Conservation (phyloP, 2,797 vertebrate species). For the Poeciliopsis presidionis region DNA sequence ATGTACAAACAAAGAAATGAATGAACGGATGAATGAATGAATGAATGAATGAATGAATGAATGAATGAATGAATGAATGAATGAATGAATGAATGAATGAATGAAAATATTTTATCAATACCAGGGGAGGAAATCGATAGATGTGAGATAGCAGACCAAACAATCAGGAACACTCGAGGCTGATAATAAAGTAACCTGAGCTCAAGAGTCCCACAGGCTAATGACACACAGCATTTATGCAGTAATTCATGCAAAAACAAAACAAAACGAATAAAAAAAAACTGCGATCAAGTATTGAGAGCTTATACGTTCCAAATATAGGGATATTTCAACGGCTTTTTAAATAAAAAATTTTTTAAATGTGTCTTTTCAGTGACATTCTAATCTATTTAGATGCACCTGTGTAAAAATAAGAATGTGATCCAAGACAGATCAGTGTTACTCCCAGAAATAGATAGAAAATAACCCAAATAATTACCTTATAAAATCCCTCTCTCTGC, state of each 20-base stretch:
- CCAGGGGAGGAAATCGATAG: too few species aligned
- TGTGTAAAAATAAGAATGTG: background rate
- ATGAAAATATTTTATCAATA: too few species aligned
- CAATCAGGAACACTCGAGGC: background rate
- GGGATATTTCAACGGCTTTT: background rate
- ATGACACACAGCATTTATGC: background rate
- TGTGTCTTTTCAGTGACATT: background rate
- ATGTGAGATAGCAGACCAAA: background rate
- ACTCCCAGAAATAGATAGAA: background rate
- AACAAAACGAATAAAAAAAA: too few species aligned
- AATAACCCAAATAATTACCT: background rate
- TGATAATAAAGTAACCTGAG: background rate
- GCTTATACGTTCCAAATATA: background rate
- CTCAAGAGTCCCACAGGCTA: background rate
- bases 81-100: too few species aligned
- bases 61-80: too few species aligned
- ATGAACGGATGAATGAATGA: too few species aligned
- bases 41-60: too few species aligned
- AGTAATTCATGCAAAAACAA: background rate
- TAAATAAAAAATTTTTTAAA: background rate
- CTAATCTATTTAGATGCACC: background rate
- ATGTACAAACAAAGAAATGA: background rate
- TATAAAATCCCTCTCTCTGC: constrained; percentile 25
- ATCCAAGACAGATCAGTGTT: background rate
- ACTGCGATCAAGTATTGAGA: background rate